These are phyloP conservation scores for Ormyrus labotus DNA, from an alignment of 2,888 invertebrate genomes.

Conservation along the genomic window DNA sequence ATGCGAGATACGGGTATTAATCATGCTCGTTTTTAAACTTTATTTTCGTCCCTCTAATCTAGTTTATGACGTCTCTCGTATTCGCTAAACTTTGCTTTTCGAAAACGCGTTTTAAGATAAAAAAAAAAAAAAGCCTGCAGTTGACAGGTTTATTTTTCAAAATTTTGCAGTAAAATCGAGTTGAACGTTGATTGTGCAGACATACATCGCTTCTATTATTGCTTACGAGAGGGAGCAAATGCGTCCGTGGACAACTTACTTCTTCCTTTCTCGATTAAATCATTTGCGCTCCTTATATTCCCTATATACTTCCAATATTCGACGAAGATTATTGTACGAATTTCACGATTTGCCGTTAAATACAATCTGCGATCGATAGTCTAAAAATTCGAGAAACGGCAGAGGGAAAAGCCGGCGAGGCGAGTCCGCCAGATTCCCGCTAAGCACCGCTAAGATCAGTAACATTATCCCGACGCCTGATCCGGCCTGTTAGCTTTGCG, in stretches of 20 bases:
- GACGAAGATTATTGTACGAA: conserved; percentile 31
- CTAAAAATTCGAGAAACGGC: not conserved
- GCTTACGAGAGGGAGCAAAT: too few species aligned
- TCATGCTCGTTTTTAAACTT: conserved; percentile 42
- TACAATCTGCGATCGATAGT: not conserved
- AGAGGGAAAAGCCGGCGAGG: not conserved
- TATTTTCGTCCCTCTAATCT: conserved; percentile 1
- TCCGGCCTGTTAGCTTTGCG: not conserved
- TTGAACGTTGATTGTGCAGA: too few species aligned
- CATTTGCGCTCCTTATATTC: conserved; percentile 22
- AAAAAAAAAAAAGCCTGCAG: too few species aligned
- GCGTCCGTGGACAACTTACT: too few species aligned
- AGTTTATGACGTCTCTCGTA: too few species aligned
- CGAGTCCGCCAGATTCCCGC: not conserved
- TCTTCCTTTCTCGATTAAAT: conserved; percentile 10
- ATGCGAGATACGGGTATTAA: conserved; percentile 43
- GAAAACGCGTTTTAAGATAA: too few species aligned
- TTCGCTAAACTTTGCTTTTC: too few species aligned
- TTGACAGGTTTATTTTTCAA: too few species aligned
- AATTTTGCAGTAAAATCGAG: too few species aligned
- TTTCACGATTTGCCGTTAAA: conserved; percentile 8
- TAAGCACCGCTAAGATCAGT: not conserved
- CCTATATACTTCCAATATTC: conserved; percentile 51
- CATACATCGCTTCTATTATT: too few species aligned
- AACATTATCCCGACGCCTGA: not conserved